A percentile compares a stretch with the other conserved stretches of the same genome.
Evolutionary conservation across 2,888 invertebrate genomes (phyloP).

Genomic region (Pammene fasciana): DNA sequence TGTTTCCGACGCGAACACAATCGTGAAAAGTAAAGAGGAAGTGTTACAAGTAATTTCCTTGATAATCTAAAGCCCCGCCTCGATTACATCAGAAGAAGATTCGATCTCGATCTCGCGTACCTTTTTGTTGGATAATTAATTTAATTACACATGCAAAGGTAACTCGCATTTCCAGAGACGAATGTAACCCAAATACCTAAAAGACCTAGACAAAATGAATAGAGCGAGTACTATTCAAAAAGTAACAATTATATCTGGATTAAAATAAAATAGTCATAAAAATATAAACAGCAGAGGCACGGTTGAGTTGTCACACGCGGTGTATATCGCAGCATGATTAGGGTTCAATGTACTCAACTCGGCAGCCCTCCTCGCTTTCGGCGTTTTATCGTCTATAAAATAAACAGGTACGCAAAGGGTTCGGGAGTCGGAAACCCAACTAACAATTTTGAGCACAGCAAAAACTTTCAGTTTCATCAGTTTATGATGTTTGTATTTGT

Average conservation of each 20-base stretch:
- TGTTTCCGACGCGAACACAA: slow-evolving; percentile 68
- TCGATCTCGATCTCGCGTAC: slow-evolving; percentile 32
- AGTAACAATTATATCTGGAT: not conserved
- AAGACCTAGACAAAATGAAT: not conserved
- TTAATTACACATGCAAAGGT: slow-evolving; percentile 8
- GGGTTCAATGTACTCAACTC: slow-evolving; percentile 46
- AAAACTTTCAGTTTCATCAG: slow-evolving; percentile 22
- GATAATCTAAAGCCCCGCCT: slow-evolving; percentile 34
- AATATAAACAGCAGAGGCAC: slow-evolving; percentile 30
- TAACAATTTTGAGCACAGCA: slow-evolving; percentile 16
- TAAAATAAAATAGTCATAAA: slow-evolving; percentile 13
- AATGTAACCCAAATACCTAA: not conserved
- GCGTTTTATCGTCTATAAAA: slow-evolving; percentile 47
- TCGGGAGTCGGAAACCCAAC: slow-evolving; percentile 27
- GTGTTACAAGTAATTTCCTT: slow-evolving; percentile 41
- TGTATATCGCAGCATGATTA: slow-evolving; percentile 38
- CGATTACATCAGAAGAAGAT: slow-evolving; percentile 38
- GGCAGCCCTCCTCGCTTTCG: slow-evolving; percentile 45
- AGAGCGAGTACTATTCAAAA: too few species aligned
- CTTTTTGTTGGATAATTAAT: slow-evolving; percentile 21
- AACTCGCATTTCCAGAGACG: slow-evolving; percentile 1
- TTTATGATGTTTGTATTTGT: not conserved
- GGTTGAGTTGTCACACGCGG: slow-evolving; percentile 40
- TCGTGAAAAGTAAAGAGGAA: slow-evolving; percentile 53
- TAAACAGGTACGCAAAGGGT: slow-evolving; percentile 43